phyloP scores from a whole-genome alignment of 37 sponge, comb jelly and placozoan genomes.

The Halichondria panicea region DNA sequence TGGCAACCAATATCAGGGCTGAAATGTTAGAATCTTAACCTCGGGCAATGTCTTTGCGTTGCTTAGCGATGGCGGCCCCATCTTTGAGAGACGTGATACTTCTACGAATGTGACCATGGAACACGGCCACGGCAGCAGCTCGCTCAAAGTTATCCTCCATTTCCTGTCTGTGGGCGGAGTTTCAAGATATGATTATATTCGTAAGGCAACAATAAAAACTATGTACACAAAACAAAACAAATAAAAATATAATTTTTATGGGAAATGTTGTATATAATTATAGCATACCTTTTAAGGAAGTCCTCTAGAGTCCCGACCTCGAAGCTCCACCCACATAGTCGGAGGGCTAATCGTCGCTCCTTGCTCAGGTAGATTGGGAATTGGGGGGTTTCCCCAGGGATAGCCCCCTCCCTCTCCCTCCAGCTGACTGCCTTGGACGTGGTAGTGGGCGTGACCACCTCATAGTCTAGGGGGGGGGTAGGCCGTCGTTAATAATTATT shows the following conservation, averaged over 20 bases:
- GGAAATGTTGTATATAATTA: not conserved
- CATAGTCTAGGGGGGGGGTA: not conserved
- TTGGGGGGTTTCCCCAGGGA: constrained; percentile 18
- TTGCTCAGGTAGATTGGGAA: constrained; percentile 21
- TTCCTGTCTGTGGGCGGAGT: constrained; percentile 48
- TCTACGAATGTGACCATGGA: constrained; percentile 54
- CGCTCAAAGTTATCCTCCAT: constrained; percentile 58
- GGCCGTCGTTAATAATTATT: too few species aligned
- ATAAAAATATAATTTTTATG: constrained; percentile 2
- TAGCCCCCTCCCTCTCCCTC: constrained; percentile 4
- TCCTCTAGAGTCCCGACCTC: constrained; percentile 37
- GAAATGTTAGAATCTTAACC: too few species aligned
- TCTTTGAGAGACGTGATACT: constrained; percentile 56
- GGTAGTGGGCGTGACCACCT: not conserved
- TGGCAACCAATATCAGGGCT: too few species aligned
- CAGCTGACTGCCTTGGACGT: constrained; percentile 21
- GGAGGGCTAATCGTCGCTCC: constrained; percentile 34
- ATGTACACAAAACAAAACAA: not conserved
- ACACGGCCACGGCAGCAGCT: constrained; percentile 85
- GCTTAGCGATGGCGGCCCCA: constrained; percentile 51
- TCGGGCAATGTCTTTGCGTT: constrained; percentile 11
- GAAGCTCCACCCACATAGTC: constrained; percentile 80
- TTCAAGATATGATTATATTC: not conserved
- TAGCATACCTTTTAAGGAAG: constrained; percentile 62
- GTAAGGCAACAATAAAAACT: not conserved